Base-by-base conservation (phyloP, 37 sponge, comb jelly and placozoan species). In the Spongia lamella region DNA sequence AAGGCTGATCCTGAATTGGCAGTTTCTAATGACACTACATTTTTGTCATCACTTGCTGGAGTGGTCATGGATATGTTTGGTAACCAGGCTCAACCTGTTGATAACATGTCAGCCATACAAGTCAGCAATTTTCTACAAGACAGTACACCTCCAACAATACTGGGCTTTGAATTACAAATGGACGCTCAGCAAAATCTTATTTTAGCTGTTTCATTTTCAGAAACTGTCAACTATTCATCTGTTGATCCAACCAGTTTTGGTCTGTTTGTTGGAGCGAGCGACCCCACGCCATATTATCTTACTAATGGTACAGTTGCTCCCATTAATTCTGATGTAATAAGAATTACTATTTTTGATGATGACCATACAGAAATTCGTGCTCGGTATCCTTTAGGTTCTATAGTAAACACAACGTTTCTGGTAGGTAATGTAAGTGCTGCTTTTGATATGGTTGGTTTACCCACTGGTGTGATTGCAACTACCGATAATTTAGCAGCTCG, bases 191-290 rank as follows among this genome's bases (percentile, higher is more conserved):
- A 67, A 15, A 39, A 57, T 13, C 31, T 90, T 0, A 71, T 84
- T 22, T 43, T 90, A 29, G 62, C 61, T 13, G 61, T 90, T 1
- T 62, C 81, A 24, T 90, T 79, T 50, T 77, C 76, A 58, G 90
- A 90, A 61, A 85, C 90, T 22, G 65, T 90, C 67, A 81, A 81
- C 63, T 82, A 82, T 38, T 80, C 90, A 3, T 65, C 90, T 0
- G 78, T 85, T 5, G 53, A 76, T 53, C 78, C 83, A 2, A 60
- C 62, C 15, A 39, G 52, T 36, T 90, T 84, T 62, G 72, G 69
- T 26, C 58, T 87, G 11, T 29, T 70, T 19, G 69, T 61, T n/a
- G 49, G 69, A 36, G 67, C 75, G 53, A 47, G 63, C 6, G 76
- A 76, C 20, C 13, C 75, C 0, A 73, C 51, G 15, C 22, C 63